Base-by-base conservation (phyloP, 2,888 invertebrate genomes). In the Leucophenga maculata region DNA sequence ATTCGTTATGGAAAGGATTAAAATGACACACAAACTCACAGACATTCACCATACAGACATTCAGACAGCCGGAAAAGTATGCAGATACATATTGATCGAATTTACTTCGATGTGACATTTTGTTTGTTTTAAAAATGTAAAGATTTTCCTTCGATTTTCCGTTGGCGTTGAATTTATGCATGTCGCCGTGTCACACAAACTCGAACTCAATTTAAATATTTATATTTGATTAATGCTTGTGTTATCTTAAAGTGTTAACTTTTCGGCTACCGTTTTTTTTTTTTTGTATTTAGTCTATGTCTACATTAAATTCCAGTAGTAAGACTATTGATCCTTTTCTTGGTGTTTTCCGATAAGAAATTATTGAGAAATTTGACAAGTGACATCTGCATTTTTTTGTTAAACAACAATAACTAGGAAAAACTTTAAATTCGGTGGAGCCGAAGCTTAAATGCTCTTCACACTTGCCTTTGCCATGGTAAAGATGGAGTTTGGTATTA, bases 221-320 rank as follows among this genome's bases (percentile, higher is more conserved):
- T 81, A 79, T 77, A 72, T 72, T 74, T 18, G 62, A 18, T 70
- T 44, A 6, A 64, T 18, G 72, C 68, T 72, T 73, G 71, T 71
- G 68, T 74, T 74, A 72, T 74, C 74, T 72, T 75, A 82, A 77
- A 39, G 39, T 75, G 74, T 74, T 73, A 74, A 73, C 70, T 67
- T 59, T 80, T 80, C 75, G 72, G 83, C 80, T 82, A 81, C 80
- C 76, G 80, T 68, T 74, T 74, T 74, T 72, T 69, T 78, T 68
- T 52, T n/a, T 50, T 3, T 8, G 50, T n/a, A n/a, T n/a, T 18
- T 50, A 18, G 6, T 6, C 50, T 50, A 18, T 16, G 2, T 50
- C 6, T 50, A 16, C 14, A 50, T 14, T 50, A 18, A 50, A 50
- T 18, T 13, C n/a, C 50, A 16, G 16, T 16, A 50, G 50, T 16